Percentiles rank a stretch among this genome's conserved stretches.
phyloP scores from a whole-genome alignment of 2,797 vertebrate species.

The Myotis vivesi region DNA sequence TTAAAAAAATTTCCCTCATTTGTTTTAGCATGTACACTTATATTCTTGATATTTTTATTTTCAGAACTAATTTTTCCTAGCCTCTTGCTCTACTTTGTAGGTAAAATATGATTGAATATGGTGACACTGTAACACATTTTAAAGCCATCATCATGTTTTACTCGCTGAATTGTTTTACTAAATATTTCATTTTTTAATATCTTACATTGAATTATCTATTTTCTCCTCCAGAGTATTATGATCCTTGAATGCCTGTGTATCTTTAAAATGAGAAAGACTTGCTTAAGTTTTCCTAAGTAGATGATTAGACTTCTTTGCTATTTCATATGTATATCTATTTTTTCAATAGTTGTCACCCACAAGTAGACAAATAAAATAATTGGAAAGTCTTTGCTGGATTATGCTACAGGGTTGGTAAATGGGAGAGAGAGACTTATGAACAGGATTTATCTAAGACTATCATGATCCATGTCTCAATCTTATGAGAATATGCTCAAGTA shows the following conservation, averaged over 20 bases:
- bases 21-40: background rate
- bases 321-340: background rate
- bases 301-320: background rate
- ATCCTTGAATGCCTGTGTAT: background rate
- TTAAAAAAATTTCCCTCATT: background rate
- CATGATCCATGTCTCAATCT: background rate
- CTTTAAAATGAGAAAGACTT: background rate
- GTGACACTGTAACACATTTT: background rate
- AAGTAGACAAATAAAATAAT: background rate
- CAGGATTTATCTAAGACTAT: rapidly evolving
- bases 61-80: background rate
- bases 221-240: background rate
- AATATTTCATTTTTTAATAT: background rate
- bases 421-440: background rate
- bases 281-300: background rate
- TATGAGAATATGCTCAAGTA: background rate
- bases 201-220: background rate
- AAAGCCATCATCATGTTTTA: background rate
- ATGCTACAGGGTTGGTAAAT: background rate
- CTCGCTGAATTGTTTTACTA: background rate
- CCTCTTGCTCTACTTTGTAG: background rate
- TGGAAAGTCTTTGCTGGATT: background rate
- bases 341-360: background rate
- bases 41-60: background rate
- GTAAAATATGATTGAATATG: background rate